These are phyloP conservation scores for Nysson spinosus DNA, from an alignment of 2,888 invertebrate genomes.

Conservation along the genomic window DNA sequence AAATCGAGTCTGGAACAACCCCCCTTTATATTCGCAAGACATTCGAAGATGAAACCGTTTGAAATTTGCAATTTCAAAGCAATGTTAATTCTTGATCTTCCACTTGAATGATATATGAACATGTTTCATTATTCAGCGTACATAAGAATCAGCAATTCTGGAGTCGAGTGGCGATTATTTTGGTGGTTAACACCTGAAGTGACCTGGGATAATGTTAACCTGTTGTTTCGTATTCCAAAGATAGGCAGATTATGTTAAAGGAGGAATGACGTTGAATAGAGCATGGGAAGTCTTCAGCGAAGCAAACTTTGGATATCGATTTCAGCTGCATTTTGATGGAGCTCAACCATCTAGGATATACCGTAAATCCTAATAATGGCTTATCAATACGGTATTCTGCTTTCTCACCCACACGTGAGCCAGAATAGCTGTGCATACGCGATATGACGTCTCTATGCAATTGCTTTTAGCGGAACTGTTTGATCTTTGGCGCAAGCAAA, in stretches of 20 bases:
- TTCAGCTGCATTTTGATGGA: background rate
- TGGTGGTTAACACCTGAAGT: too few relatives aligned
- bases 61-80: too few relatives aligned
- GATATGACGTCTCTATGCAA: conserved; percentile 13
- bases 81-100: too few relatives aligned
- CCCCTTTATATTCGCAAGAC: background rate
- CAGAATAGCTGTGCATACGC: background rate
- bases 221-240: too few relatives aligned
- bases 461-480: conserved; percentile 10
- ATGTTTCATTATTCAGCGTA: too few relatives aligned
- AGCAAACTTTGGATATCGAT: conserved; percentile 35
- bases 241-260: background rate
- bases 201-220: too few relatives aligned
- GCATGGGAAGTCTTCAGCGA: background rate
- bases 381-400: conserved; percentile 21
- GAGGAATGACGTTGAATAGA: conserved; percentile 1
- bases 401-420: conserved; percentile 14
- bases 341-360: conserved; percentile 27
- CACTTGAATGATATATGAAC: too few relatives aligned
- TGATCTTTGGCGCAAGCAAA: conserved; percentile 19
- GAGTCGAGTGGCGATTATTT: too few relatives aligned
- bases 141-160: too few relatives aligned
- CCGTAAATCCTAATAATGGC: conserved; percentile 42
- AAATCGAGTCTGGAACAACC: conserved; percentile 3
- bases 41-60: conserved; percentile 1